Base-by-base conservation (phyloP, 2,113 vertebrate species). In the Erinaceus europaeus region DNA sequence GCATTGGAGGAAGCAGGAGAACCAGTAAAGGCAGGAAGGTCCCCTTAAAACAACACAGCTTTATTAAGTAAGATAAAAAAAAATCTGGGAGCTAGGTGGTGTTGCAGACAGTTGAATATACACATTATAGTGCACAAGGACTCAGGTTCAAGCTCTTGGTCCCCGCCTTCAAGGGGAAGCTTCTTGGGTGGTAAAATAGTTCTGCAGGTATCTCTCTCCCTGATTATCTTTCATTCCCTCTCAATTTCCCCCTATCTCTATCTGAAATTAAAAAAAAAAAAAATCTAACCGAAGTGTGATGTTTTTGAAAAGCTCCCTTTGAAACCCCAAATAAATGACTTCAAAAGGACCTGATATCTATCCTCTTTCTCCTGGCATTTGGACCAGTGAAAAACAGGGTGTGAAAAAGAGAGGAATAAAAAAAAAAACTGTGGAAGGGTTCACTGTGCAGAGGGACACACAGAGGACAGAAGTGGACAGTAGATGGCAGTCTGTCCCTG, bases 401-500 rank as follows among this genome's bases (percentile, higher is more conserved):
- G 29, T 53, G 46, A 0, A 32, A 69, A 36, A 42, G 14, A 40
- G 40, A 40, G 21, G n/a, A n/a, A n/a, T n/a, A n/a, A n/a, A n/a
- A n/a, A 44, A 69, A 34, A 57, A 34, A 15, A 64, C 36, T 6
- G 3, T 29, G 7, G 4, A 61, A 50, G 52, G 62, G 9, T 40
- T 77, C 61, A 68, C 29, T 34, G 85, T 74, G 81, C 65, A 59
- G 75, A 20, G 94, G 32, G 69, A 80, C n/a, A 91, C 84, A 91
- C 44, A 1, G 42, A 88, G 71, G 90, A 94, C 89, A 95, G 50
- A 93, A 95, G 84, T 94, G 94, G 94, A 95, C 95, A 96, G 95
- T 91, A 96, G 95, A 93, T 95, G 95, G 95, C 95, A 96, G 94
- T 93, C 94, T 96, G 94, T 90, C 75, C 79, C 95, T 91, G 67